A percentile compares a stretch with the other conserved stretches of the same genome.
These are phyloP conservation scores for Halcyon senegalensis DNA, from an alignment of 2,113 vertebrate genomes.

Conservation along the genomic window DNA sequence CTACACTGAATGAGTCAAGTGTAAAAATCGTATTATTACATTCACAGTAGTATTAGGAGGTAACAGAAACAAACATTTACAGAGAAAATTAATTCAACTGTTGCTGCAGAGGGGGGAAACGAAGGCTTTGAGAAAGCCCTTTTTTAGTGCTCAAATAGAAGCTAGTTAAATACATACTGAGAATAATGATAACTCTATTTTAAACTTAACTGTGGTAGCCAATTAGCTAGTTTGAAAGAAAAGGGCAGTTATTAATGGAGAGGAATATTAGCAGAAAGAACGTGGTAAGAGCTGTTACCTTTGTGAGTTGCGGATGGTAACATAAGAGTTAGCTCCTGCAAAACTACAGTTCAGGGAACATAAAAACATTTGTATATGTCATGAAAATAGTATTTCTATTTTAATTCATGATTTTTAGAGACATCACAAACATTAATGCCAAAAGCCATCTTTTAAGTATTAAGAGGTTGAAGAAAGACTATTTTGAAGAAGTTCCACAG, in stretches of 20 bases:
- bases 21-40: background rate
- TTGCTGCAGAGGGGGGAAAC: background rate
- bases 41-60: background rate
- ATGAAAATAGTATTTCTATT: background rate
- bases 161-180: background rate
- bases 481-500: background rate
- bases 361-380: background rate
- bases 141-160: background rate
- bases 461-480: background rate
- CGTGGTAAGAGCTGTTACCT: background rate
- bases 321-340: background rate
- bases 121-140: background rate
- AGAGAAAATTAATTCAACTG: background rate
- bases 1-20: background rate
- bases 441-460: background rate
- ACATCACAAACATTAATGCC: background rate
- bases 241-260: background rate
- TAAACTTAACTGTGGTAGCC: background rate
- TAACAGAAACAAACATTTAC: background rate
- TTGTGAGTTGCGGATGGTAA: background rate
- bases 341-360: background rate
- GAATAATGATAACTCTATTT: background rate
- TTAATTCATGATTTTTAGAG: background rate
- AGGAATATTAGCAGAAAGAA: conserved; percentile 9
- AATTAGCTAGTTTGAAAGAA: conserved; percentile 9